A percentile compares a stretch with the other conserved stretches of the same genome.
These are phyloP conservation scores for Notarius lentiginosus DNA, from an alignment of 2,113 vertebrate species.

Conservation along the genomic window DNA sequence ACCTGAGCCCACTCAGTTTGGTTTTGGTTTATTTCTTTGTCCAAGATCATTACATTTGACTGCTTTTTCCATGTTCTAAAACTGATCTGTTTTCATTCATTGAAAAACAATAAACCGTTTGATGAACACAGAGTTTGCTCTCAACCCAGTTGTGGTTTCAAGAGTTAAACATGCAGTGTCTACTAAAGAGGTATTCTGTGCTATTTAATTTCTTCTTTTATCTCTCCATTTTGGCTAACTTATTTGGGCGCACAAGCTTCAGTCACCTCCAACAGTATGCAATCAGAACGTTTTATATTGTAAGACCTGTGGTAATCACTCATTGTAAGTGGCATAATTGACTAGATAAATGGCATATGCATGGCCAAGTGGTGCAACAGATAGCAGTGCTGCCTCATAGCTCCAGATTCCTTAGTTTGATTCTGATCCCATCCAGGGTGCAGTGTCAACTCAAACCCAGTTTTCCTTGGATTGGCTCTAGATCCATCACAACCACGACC, in stretches of 20 bases:
- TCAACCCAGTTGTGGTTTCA: conserved; percentile 1
- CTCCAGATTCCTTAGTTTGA: neutral
- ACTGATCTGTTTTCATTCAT: conserved; percentile 49
- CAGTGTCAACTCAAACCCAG: neutral
- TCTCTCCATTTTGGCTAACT: neutral
- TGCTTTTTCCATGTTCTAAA: conserved; percentile 28
- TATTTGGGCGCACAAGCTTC: neutral
- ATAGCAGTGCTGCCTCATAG: neutral
- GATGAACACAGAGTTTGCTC: conserved; percentile 29
- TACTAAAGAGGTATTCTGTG: neutral
- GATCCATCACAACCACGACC: neutral
- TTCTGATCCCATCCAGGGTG: neutral
- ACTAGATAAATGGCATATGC: neutral
- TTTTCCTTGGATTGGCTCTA: neutral
- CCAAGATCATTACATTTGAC: neutral
- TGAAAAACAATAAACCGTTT: conserved; percentile 53
- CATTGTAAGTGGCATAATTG: neutral
- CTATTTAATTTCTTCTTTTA: neutral
- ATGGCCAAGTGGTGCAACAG: neutral
- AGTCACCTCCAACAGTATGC: neutral
- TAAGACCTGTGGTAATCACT: too few relatives aligned
- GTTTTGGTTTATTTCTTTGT: conserved; percentile 34
- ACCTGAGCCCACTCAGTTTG: neutral
- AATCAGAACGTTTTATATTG: neutral
- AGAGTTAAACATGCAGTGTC: conserved; percentile 16